phyloP scores from a whole-genome alignment of 2,888 invertebrate genomes.

The Cantharis nigra region DNA sequence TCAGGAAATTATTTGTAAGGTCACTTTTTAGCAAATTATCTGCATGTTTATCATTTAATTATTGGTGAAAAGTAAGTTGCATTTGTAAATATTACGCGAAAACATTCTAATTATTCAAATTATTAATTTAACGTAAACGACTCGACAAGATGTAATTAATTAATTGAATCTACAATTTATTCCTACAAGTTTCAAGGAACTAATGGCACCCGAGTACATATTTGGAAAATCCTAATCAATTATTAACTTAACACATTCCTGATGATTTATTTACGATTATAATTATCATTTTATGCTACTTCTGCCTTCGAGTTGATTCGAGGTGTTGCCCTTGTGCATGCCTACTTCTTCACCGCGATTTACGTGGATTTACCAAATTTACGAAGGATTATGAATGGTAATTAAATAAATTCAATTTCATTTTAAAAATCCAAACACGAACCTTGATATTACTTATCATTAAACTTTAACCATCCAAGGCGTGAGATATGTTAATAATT shows the following conservation, averaged over 20 bases:
- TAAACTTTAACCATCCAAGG: conserved; percentile 4
- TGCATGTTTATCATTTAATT: background rate
- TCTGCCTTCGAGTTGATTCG: background rate
- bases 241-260: background rate
- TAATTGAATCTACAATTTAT: background rate
- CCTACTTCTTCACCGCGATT: background rate
- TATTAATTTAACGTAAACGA: background rate
- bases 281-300: background rate
- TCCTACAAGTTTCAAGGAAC: background rate
- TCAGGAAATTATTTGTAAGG: background rate
- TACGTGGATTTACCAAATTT: background rate
- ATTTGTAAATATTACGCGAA: background rate
- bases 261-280: background rate
- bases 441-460: background rate
- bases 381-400: background rate
- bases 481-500: background rate
- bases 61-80: background rate
- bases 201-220: background rate
- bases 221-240: background rate
- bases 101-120: background rate
- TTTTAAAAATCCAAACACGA: background rate
- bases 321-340: background rate
- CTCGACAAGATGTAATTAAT: background rate
- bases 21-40: background rate
- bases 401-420: no score